Evolutionary conservation across 2,888 invertebrate species (phyloP).

Genomic region (Ephialtes manifestator): DNA sequence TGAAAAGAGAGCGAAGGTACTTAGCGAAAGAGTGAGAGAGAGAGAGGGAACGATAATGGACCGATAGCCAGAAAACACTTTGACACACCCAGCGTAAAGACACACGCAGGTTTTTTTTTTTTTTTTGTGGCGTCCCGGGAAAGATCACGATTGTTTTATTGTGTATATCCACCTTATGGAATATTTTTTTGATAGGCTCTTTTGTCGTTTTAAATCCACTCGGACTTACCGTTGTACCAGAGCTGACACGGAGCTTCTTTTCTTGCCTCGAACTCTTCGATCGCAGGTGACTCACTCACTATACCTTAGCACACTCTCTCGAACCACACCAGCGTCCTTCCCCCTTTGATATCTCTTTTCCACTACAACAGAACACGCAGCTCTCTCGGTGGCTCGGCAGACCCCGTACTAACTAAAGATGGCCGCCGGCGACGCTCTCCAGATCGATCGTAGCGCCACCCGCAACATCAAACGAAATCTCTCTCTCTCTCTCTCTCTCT

Average conservation of each 20-base stretch:
- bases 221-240: slow-evolving; percentile 69
- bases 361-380: slow-evolving; percentile 67
- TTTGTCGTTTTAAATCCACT: neutral
- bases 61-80: slow-evolving; percentile 71
- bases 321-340: slow-evolving; percentile 72
- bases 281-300: slow-evolving; percentile 68
- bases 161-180: neutral
- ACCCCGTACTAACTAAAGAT: slow-evolving; percentile 79
- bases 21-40: slow-evolving; percentile 51
- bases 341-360: slow-evolving; percentile 72
- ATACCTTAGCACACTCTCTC: slow-evolving; percentile 50
- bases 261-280: slow-evolving; percentile 56
- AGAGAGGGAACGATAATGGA: slow-evolving; percentile 43
- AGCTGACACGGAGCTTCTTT: slow-evolving; percentile 57
- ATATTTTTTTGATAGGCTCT: neutral
- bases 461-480: slow-evolving; percentile 49
- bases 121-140: neutral
- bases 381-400: slow-evolving; percentile 49
- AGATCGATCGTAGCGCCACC: slow-evolving; percentile 74
- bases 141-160: neutral
- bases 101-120: slow-evolving; percentile 11
- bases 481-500: too few species aligned
- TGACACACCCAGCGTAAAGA: slow-evolving; percentile 83
- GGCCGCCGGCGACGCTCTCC: slow-evolving; percentile 79
- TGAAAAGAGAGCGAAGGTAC: neutral